Percentiles rank a stretch among this genome's conserved stretches.
Evolutionary conservation across 2,797 vertebrate genomes (phyloP).

Genomic region (Forpus xanthops): DNA sequence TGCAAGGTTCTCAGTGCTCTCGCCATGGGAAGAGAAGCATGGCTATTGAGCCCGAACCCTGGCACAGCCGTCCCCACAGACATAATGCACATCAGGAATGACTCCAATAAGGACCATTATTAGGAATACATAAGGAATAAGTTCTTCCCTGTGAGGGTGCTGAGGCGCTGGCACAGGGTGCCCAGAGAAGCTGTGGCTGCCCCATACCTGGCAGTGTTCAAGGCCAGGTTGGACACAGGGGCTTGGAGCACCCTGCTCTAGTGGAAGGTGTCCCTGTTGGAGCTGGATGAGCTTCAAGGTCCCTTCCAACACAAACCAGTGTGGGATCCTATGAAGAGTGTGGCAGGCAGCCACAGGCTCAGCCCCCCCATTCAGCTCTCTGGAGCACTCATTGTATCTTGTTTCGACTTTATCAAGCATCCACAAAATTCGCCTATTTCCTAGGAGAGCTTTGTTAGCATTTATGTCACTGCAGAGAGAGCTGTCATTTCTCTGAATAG

Average conservation of each 20-base stretch:
- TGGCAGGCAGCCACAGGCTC: neutral
- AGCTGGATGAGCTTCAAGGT: neutral
- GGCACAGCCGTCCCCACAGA: neutral
- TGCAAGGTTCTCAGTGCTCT: accelerated
- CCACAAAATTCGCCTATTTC: neutral
- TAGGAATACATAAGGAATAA: neutral
- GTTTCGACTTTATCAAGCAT: neutral
- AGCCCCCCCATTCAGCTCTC: neutral
- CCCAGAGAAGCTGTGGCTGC: neutral
- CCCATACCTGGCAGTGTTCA: neutral
- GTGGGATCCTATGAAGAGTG: neutral
- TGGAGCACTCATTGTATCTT: neutral
- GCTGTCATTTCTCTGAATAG: conserved; percentile 10
- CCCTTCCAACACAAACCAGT: neutral
- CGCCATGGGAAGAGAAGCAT: accelerated
- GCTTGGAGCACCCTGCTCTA: neutral
- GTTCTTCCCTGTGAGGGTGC: neutral
- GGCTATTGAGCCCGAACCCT: neutral
- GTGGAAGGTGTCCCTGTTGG: neutral
- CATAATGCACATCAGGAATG: neutral
- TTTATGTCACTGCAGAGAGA: neutral
- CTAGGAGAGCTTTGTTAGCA: neutral
- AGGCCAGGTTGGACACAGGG: neutral
- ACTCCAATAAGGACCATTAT: accelerated
- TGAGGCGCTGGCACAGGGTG: neutral